Base-by-base conservation (phyloP, 2,797 vertebrate genomes). In the Rhinichthys osculus region DNA sequence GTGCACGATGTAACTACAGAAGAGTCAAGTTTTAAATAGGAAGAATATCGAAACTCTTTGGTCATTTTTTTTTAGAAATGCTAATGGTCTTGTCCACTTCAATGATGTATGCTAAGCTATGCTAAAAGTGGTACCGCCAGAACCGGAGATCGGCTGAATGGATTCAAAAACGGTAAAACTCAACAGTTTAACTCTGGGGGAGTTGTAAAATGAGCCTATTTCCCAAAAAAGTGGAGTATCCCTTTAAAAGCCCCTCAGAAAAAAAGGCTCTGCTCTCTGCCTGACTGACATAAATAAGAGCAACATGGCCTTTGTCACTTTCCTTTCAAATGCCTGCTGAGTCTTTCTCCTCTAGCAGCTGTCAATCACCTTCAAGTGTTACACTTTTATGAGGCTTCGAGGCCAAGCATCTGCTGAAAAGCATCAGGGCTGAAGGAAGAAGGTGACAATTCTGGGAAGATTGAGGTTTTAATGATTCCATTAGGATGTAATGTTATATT, bases 281-380 rank as follows among this genome's bases (percentile, higher is more conserved):
- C 52, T 74, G 57, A 71, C 14, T 82, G 50, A 62, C 14, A 74
- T 40, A 62, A 83, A 74, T 52, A 83, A 83, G 70, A 54, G 70
- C 17, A 83, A 4, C 27, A 74, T 47, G 70, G 19, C 40, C 50
- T 54, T 33, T 81, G 64, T 62, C 81, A 83, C 70, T 74, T 83
- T 83, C 9, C 54, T 27, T 83, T 64, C 7, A 73, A 47, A 62
- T 47, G 27, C 30, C 81, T 33, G 81, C 69, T 44, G 38, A 73
- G 17, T 82, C 38, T 8, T 30, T 74, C 70, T 73, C 71, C 27
- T 83, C 57, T 59, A 83, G 30, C 82, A 83, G 82, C 27, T 76
- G 82, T 83, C 71, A 83, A 64, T 83, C 81, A 83, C 54, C 14
- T 83, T 74, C 14, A 83, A 64, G 27, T 19, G 70, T 74, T 7